A percentile compares a stretch with the other conserved stretches of the same genome.
These are phyloP conservation scores for Rhodophaea formosa DNA, from an alignment of 2,888 invertebrate species.

Conservation along the genomic window DNA sequence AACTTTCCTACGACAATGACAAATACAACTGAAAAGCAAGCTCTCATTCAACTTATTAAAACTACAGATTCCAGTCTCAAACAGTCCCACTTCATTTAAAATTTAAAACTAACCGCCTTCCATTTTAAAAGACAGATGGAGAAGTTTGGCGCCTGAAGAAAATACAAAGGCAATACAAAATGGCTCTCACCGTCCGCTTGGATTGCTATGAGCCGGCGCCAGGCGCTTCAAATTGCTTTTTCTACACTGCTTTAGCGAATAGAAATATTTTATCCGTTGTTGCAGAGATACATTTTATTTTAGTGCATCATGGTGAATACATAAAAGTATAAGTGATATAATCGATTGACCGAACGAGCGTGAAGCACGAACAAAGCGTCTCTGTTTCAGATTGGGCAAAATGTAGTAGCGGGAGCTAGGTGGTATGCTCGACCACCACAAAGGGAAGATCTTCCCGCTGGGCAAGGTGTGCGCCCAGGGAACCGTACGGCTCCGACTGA, in stretches of 20 bases:
- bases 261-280: constrained; percentile 25
- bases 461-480: too few relatives aligned
- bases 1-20: too few relatives aligned
- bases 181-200: constrained; percentile 30
- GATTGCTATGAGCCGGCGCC: constrained; percentile 38
- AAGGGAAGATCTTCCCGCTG: too few relatives aligned
- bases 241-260: constrained; percentile 25
- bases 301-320: too few relatives aligned
- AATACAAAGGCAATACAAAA: constrained; percentile 30
- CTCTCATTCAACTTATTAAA: not conserved
- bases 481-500: too few relatives aligned
- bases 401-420: too few relatives aligned
- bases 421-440: too few relatives aligned
- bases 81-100: constrained; percentile 9
- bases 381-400: too few relatives aligned
- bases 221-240: constrained; percentile 42
- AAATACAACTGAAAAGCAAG: not conserved
- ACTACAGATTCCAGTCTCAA: not conserved
- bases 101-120: constrained; percentile 15
- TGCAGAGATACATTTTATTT: not conserved
- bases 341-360: too few relatives aligned
- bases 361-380: too few relatives aligned
- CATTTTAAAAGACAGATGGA: constrained; percentile 12
- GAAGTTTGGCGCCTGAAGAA: constrained; percentile 26
- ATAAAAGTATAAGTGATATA: too few relatives aligned